Conservation (phyloP, 2,797 vertebrate species). For the Nannoperca obscura region DNA sequence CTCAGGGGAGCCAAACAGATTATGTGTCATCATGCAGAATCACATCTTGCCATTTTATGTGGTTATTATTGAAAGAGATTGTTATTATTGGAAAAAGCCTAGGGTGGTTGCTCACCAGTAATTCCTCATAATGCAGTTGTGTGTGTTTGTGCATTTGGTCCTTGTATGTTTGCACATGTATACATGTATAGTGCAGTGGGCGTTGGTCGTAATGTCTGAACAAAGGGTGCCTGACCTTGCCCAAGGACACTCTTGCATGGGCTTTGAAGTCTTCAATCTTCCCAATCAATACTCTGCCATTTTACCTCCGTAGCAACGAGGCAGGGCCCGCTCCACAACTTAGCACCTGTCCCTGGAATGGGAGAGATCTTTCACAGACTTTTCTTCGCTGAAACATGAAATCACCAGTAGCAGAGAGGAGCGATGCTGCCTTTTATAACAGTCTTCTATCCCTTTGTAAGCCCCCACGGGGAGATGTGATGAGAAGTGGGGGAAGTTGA, state of each 20-base stretch:
- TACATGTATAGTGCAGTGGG: not conserved
- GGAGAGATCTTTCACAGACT: conserved; percentile 62
- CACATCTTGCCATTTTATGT: conserved; percentile 45
- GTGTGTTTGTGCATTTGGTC: not conserved
- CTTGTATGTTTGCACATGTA: not conserved
- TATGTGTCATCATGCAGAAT: conserved; percentile 36
- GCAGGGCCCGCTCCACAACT: conserved; percentile 49
- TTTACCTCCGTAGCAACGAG: conserved; percentile 41
- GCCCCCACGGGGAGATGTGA: conserved; percentile 43
- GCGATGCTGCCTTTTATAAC: conserved; percentile 64
- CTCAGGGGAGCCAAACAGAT: conserved; percentile 57
- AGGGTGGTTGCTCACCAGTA: conserved; percentile 22
- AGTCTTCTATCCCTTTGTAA: conserved; percentile 26
- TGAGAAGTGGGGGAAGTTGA: conserved; percentile 60
- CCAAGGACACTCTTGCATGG: conserved; percentile 48
- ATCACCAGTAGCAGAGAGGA: conserved; percentile 58
- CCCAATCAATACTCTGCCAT: conserved; percentile 71
- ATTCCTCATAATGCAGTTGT: conserved; percentile 32
- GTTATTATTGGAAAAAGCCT: conserved; percentile 62
- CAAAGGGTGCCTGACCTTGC: conserved; percentile 48
- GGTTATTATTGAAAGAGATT: conserved; percentile 54
- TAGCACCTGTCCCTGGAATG: conserved; percentile 56
- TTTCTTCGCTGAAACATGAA: conserved; percentile 59
- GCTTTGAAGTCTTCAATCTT: conserved; percentile 55
- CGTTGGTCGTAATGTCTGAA: conserved; percentile 12